Base-by-base conservation (phyloP, 1,140 invertebrate species). In the Bicyclus anynana region DNA sequence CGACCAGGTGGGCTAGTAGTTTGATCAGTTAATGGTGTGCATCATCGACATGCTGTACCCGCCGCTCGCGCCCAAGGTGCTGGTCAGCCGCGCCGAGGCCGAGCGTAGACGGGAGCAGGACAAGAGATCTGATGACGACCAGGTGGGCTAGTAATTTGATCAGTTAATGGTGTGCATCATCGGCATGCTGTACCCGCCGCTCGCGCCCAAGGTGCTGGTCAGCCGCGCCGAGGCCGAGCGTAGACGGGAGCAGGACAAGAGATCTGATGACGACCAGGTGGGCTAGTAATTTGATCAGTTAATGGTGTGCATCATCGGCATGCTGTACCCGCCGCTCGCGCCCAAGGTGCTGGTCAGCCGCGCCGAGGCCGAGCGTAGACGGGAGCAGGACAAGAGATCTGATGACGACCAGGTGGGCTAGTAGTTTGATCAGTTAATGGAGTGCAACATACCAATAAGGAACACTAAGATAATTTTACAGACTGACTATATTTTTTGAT, bases 11-110 rank as follows among this genome's bases (percentile, higher is more conserved):
- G n/a, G 33, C 29, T 6, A 6, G 1, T 12, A 3, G 2, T 10
- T 33, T 12, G n/a, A n/a, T 33, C 12, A 33, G 3, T 12, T 33
- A 6, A 33, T 96, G 38, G 95, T 97, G 9, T 97, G 94, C 70
- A 80, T 95, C 23, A 95, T 97, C 62, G 96, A 97, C 77, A 92
- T 94, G 53, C 90, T 97, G 40, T 96, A 94, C 84, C 95, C 95
- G 18, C 94, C 93, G 38, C 94, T 93, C 61, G 80, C 84, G 35
- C 16, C 44, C 0, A 75, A 73, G 50, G 69, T 72, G 50, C 33
- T 69, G 1, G 44, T 81, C 0, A 53, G 63, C 0, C 52, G 33
- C 0, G 66, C 65, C 0, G 77, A 81, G 26, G 59, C 62, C 0
- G 69, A 80, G 2, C 60, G 53, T 16, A 55, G 53, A 53, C 59